Percentiles rank a stretch among this genome's conserved stretches.
Conservation (phyloP, 2,797 vertebrate species). For the Podarcis siculus region DNA sequence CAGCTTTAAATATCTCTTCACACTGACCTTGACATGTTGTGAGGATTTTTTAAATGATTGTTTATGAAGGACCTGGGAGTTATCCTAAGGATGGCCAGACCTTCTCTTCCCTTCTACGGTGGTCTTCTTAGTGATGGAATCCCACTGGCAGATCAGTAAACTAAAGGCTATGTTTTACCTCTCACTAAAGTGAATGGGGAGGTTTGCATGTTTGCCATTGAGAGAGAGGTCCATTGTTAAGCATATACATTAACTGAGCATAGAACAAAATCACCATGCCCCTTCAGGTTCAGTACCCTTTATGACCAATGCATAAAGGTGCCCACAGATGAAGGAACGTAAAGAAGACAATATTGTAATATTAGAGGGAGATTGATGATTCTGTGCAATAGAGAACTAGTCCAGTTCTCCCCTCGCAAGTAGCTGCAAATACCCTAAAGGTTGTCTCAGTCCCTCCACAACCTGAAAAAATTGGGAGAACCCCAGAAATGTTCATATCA, state of each 20-base stretch:
- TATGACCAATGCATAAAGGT: not conserved
- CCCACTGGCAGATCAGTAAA: not conserved
- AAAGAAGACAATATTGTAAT: not conserved
- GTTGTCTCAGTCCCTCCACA: too few relatives aligned
- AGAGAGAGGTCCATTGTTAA: constrained; percentile 9
- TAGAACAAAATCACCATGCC: not conserved
- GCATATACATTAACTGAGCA: rapidly evolving
- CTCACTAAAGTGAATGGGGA: not conserved
- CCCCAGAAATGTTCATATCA: not conserved
- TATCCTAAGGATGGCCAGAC: not conserved
- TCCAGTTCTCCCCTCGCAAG: not conserved
- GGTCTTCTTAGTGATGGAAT: constrained; percentile 43
- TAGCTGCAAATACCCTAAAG: too few relatives aligned
- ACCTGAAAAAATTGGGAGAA: not conserved
- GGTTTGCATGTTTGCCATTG: not conserved
- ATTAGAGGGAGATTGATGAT: not conserved
- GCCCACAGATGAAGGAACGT: not conserved
- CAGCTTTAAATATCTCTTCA: not conserved
- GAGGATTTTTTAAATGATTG: not conserved
- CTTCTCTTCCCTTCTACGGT: not conserved
- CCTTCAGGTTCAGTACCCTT: not conserved
- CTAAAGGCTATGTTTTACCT: constrained; percentile 7
- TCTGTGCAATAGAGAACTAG: not conserved
- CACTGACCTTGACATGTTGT: constrained; percentile 10
- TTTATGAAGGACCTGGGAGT: constrained; percentile 31